Evolutionary conservation across 2,888 invertebrate species (phyloP).

Genomic region (Chrysodeixis includens): DNA sequence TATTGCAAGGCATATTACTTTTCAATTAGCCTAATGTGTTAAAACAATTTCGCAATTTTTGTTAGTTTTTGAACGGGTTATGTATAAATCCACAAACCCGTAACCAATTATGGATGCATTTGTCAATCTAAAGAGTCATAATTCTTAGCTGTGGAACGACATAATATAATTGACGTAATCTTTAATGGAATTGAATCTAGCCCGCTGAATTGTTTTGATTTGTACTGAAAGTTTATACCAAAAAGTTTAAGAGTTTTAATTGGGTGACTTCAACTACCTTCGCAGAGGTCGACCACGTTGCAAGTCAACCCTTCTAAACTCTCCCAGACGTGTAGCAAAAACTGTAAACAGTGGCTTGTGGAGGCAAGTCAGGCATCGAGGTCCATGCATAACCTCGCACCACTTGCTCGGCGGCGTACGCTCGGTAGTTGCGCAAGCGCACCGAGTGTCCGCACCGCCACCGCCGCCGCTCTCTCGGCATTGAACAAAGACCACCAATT

Average conservation of each 20-base stretch:
- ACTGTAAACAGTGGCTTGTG: slow-evolving; percentile 32
- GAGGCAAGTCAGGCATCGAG: slow-evolving; percentile 72
- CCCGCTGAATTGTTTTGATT: too few relatives aligned
- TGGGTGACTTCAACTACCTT: not conserved
- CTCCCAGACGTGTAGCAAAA: slow-evolving; percentile 14
- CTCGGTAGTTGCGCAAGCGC: slow-evolving; percentile 68
- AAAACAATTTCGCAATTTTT: not conserved
- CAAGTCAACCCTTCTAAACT: not conserved
- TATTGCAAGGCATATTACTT: not conserved
- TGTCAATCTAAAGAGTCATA: too few relatives aligned
- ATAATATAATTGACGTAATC: too few relatives aligned
- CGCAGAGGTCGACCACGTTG: not conserved
- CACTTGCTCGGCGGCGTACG: slow-evolving; percentile 72
- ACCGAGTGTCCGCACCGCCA: slow-evolving; percentile 11
- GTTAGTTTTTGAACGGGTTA: not conserved
- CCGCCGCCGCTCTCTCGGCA: slow-evolving; percentile 83
- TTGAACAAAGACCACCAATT: slow-evolving; percentile 78
- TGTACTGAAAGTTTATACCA: too few relatives aligned
- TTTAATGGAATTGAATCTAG: too few relatives aligned
- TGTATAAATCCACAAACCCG: too few relatives aligned
- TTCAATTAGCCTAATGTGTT: not conserved
- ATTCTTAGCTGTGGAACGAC: too few relatives aligned
- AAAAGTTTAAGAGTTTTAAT: not conserved
- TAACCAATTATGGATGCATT: too few relatives aligned
- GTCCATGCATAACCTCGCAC: slow-evolving; percentile 85